phyloP scores from a whole-genome alignment of 1,140 invertebrate species.

The Caerostris darwini region DNA sequence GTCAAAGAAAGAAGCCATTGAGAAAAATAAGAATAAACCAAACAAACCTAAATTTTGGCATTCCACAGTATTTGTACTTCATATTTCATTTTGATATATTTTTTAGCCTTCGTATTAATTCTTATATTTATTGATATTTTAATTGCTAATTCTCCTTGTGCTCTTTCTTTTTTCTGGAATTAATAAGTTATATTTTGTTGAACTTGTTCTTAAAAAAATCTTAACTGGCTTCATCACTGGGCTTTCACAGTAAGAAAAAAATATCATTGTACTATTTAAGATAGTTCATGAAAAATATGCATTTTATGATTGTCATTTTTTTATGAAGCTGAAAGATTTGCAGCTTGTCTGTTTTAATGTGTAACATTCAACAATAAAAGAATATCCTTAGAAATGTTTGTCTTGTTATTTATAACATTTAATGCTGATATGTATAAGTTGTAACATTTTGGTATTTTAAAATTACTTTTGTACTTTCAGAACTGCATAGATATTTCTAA shows the following conservation, averaged over 20 bases:
- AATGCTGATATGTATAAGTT: too few relatives aligned
- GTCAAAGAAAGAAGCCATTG: constrained; percentile 49
- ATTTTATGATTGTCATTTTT: constrained; percentile 77
- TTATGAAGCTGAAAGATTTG: constrained; percentile 73
- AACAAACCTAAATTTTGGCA: constrained; percentile 57
- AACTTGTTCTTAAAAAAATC: constrained; percentile 16
- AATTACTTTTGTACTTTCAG: neutral
- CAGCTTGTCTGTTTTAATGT: constrained; percentile 78
- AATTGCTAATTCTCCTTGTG: neutral
- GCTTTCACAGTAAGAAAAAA: constrained; percentile 71
- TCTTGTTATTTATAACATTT: neutral
- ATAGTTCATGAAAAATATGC: constrained; percentile 66
- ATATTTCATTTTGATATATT: constrained; percentile 50
- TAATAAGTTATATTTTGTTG: constrained; percentile 36
- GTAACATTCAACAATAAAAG: constrained; percentile 70
- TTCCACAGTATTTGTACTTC: constrained; percentile 61
- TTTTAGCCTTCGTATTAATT: constrained; percentile 43
- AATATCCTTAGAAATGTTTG: constrained; percentile 58
- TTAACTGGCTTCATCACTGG: constrained; percentile 68
- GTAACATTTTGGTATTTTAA: too few relatives aligned
- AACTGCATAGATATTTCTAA: neutral
- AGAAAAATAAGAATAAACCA: neutral
- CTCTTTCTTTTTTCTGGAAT: neutral
- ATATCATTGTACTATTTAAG: constrained; percentile 74
- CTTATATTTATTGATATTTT: constrained; percentile 61